Evolutionary conservation across 2,113 vertebrate genomes (phyloP).

Genomic region (Varanus komodoensis): DNA sequence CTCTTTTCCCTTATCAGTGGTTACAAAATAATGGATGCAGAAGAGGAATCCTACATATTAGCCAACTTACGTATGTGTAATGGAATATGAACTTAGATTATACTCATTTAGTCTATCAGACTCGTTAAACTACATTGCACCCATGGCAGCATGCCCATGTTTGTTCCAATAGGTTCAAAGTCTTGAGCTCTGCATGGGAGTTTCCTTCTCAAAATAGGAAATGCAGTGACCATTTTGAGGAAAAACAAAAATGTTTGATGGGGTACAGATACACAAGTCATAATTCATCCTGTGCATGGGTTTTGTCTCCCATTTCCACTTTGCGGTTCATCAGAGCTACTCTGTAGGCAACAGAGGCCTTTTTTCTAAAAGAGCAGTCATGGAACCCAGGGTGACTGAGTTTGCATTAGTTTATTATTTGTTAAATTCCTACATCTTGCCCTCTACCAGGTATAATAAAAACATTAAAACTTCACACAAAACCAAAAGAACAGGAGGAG

Average conservation of each 20-base stretch:
- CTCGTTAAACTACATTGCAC: background rate
- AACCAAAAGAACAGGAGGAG: too few relatives aligned
- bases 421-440: too few relatives aligned
- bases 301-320: background rate
- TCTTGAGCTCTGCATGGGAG: background rate
- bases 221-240: background rate
- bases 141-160: background rate
- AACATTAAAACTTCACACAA: too few relatives aligned
- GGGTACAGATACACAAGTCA: background rate
- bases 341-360: background rate
- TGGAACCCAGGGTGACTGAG: background rate
- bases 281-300: background rate
- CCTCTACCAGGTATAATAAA: too few relatives aligned
- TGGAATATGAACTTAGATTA: background rate
- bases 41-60: background rate
- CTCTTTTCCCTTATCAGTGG: background rate
- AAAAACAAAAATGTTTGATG: background rate
- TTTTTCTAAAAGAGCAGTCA: background rate
- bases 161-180: background rate
- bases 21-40: background rate
- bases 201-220: background rate
- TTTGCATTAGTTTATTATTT: background rate
- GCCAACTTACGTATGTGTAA: background rate
- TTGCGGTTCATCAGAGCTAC: background rate
- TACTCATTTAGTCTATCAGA: background rate